Conservation (phyloP, 2,888 invertebrate species). For the Caenorhabditis wallacei region DNA sequence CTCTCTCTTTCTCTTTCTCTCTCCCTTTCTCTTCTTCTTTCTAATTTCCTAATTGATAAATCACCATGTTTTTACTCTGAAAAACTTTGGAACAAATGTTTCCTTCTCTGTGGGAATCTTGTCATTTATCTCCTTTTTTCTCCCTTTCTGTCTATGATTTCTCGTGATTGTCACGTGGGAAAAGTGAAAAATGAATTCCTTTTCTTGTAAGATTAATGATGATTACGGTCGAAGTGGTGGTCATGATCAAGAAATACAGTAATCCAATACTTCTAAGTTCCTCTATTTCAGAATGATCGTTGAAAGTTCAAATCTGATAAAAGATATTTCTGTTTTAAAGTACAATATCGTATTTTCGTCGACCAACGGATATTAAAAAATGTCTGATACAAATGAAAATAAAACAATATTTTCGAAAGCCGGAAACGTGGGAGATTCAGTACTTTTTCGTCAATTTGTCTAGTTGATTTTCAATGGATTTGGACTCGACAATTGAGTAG, state of each 20-base stretch:
- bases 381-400: not conserved
- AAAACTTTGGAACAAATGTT: conserved; percentile 16
- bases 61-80: conserved; percentile 25
- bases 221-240: not conserved
- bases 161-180: conserved; percentile 41
- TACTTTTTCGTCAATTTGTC: not conserved
- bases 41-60: conserved; percentile 23
- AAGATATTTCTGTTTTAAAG: not conserved
- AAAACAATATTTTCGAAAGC: not conserved
- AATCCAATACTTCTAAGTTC: not conserved
- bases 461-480: not conserved
- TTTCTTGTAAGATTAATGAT: conserved; percentile 30
- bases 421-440: not conserved
- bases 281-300: too few species aligned
- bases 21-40: conserved; percentile 4
- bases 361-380: not conserved
- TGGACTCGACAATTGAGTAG: not conserved
- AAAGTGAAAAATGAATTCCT: conserved; percentile 18
- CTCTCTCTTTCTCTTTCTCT: not conserved
- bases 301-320: too few species aligned
- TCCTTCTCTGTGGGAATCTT: conserved; percentile 4
- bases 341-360: not conserved
- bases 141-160: not conserved
- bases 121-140: conserved; percentile 29
- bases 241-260: conserved; percentile 16